Base-by-base conservation (phyloP, 2,888 invertebrate species). In the Drosophila pegasa region DNA sequence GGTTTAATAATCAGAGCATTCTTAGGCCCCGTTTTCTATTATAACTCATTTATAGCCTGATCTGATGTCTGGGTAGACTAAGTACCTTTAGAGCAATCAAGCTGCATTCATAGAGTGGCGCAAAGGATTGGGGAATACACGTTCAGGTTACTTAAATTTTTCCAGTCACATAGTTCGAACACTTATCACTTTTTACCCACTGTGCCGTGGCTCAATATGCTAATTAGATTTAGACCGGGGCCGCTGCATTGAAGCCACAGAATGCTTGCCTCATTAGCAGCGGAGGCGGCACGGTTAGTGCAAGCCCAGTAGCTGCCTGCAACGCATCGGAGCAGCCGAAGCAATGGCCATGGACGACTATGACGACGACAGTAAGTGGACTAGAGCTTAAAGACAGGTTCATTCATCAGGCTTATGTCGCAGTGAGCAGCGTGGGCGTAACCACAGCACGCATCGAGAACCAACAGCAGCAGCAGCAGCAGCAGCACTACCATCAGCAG, bases 151-250 rank as follows among this genome's bases (percentile, higher is more conserved):
- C 31, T 14, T 6, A 25, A 25, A 4, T 4, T 25, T 25, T 20
- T 40, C 14, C 5, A 40, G 12, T 40, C 14, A 22, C 8, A 3
- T 8, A 8, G n/a, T 7, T 7, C 14, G 14, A 5, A 2, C 43
- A 10, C 10, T 16, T 0, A n/a, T 1, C 12, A 8, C 8, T 8
- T 9, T 29, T 9, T 1, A 3, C 9, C 50, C 71, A 80, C 64
- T 76, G 71, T 75, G 66, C 68, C 50, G 6, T 35, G 43, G 33
- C 47, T 64, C 69, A 71, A 62, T 72, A 84, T 87, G 86, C 78
- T 90, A 90, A 90, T 90, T 90, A 90, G 90, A 90, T 90, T 90
- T 91, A 67, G 12, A 55, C 70, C 71, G 79, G 75, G 87, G 78
- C 67, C 75, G 68, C 29, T 47, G 58, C 58, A 56, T 48, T 52